phyloP scores from a whole-genome alignment of 2,113 vertebrate species.

The pig (Sus scrofa) region DNA sequence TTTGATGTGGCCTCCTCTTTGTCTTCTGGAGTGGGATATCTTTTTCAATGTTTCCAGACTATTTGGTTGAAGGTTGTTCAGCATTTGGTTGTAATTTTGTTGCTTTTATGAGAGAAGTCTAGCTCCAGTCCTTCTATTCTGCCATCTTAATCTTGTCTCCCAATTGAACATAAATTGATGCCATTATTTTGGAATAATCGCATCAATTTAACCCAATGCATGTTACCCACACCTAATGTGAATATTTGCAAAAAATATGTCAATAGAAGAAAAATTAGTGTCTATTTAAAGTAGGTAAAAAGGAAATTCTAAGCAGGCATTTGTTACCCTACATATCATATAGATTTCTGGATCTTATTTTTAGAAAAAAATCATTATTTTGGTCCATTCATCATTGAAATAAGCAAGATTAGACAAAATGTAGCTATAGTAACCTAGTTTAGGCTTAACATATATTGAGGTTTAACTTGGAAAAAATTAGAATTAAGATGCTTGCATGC shows the following conservation, averaged over 20 bases:
- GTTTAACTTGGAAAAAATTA: slow-evolving; percentile 1
- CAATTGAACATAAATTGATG: neutral
- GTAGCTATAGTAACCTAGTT: neutral
- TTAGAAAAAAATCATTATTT: slow-evolving; percentile 10
- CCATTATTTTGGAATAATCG: neutral
- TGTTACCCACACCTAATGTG: neutral
- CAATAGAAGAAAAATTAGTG: neutral
- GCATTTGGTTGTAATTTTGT: too few relatives aligned
- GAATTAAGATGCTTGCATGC: neutral
- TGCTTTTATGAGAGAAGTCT: too few relatives aligned
- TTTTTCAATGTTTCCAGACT: too few relatives aligned
- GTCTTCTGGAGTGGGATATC: too few relatives aligned
- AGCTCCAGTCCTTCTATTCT: too few relatives aligned
- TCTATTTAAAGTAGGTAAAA: neutral
- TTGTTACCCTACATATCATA: neutral
- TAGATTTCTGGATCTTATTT: slow-evolving; percentile 14
- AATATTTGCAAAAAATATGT: neutral
- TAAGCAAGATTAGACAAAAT: slow-evolving; percentile 28
- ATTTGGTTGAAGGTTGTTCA: too few relatives aligned
- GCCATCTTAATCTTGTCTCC: too few relatives aligned
- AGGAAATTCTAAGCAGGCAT: neutral
- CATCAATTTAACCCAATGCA: neutral
- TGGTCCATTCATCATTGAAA: neutral
- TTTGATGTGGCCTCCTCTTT: too few relatives aligned
- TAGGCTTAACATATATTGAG: neutral